Evolutionary conservation across 2,797 vertebrate genomes (phyloP).

Genomic region (Fundulus diaphanus): DNA sequence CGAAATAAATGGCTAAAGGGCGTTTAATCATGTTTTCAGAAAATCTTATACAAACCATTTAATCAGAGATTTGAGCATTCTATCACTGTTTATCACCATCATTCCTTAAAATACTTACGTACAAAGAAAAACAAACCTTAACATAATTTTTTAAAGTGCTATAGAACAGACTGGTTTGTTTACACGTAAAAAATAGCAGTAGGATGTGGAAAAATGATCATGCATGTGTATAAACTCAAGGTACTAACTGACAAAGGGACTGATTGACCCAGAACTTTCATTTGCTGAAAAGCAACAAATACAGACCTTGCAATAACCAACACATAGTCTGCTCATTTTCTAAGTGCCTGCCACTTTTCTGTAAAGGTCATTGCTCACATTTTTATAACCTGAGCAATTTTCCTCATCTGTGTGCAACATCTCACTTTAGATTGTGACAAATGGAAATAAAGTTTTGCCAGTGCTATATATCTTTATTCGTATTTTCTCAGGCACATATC

Average conservation of each 20-base stretch:
- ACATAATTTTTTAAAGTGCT: background rate
- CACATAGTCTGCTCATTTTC: background rate
- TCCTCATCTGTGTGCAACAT: background rate
- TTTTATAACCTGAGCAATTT: background rate
- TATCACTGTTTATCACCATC: too few species aligned
- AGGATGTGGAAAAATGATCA: background rate
- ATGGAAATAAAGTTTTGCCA: constrained; percentile 13
- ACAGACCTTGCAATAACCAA: background rate
- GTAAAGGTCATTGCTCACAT: background rate
- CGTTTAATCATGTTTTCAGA: background rate
- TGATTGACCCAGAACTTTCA: background rate
- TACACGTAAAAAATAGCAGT: background rate
- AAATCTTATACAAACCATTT: background rate
- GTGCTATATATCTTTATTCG: constrained; percentile 37
- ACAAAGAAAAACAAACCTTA: background rate
- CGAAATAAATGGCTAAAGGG: background rate
- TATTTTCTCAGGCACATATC: constrained; percentile 44
- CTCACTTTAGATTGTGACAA: background rate
- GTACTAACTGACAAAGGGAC: background rate
- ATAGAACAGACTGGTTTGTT: background rate
- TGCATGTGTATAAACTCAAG: background rate
- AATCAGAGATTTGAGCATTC: background rate
- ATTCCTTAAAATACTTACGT: too few species aligned
- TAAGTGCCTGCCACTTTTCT: background rate
- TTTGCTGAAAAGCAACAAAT: background rate